Evolutionary conservation across 2,888 invertebrate genomes (phyloP), one percentile per base, ranked within the genome.

Genomic region (Marasmarcha lunaedactyla): DNA sequence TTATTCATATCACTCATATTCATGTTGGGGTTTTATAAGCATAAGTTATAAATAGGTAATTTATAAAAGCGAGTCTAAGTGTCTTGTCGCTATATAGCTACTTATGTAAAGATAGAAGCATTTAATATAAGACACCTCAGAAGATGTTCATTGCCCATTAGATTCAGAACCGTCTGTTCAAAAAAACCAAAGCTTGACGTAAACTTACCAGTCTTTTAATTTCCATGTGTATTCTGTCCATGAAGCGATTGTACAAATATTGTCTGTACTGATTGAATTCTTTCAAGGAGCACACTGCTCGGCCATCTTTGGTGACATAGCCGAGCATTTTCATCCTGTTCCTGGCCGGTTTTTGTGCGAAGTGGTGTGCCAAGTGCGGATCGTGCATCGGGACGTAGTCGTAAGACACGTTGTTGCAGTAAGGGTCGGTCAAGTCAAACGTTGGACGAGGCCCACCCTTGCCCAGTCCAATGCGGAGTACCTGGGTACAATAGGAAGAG

Each of bases 241-340:
- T 74, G 45, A 85, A 85, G 12, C 78, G 76, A 43, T 85, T 84
- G 47, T 86, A 85, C 39, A 89, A 58, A 47, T 86, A 87, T 46
- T 85, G 84, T 40, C 89, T 83, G 65, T 88, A 88, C 45, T 86
- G 81, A 54, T 89, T 89, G 56, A 89, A 89, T 50, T 89, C 88
- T 45, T 85, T 86, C 12, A 89, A 58, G 1, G 86, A 84, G 55
- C 89, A 89, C 1, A 88, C 84, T 0, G 89, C 88, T 39, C 88
- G 74, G 1, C 86, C 86, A 14, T 87, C 76, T 11, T 77, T 67
- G 0, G 88, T 88, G 45, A 88, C 85, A 50, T 78, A 85, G 2
- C 88, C 87, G 2, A 86, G 78, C 9, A 63, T 44, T 33, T 78
- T 77, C 63, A 88, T 71, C 15, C 84, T 66, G 48, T 63, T 60